phyloP scores from a whole-genome alignment of 2,888 invertebrate genomes.

The Poecilus cupreus region DNA sequence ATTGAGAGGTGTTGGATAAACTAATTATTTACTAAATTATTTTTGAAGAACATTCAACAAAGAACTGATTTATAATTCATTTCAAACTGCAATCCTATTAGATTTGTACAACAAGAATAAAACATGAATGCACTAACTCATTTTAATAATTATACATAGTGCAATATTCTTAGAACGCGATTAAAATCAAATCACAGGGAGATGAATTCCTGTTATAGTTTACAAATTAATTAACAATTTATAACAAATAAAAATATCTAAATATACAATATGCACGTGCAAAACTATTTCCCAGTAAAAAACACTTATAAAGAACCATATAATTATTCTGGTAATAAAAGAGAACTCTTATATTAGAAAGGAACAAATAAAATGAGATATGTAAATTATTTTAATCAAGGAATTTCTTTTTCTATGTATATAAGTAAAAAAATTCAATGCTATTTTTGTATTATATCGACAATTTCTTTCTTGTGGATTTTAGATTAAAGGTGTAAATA shows the following conservation, averaged over 20 bases:
- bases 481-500: too few relatives aligned
- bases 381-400: too few relatives aligned
- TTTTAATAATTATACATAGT: neutral
- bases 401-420: too few relatives aligned
- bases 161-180: slow-evolving; percentile 3
- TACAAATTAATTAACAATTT: neutral
- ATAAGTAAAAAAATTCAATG: too few relatives aligned
- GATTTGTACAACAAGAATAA: neutral
- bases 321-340: too few relatives aligned
- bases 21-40: neutral
- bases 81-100: too few relatives aligned
- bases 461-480: too few relatives aligned
- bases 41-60: neutral
- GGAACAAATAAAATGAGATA: too few relatives aligned
- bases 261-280: neutral
- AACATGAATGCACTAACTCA: neutral
- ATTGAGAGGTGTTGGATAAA: too few relatives aligned
- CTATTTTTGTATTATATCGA: too few relatives aligned
- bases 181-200: slow-evolving; percentile 18
- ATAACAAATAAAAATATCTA: neutral
- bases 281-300: neutral
- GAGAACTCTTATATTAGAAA: too few relatives aligned
- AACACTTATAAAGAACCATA: too few relatives aligned
- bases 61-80: neutral
- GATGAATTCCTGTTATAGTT: neutral